A percentile compares a stretch with the other conserved stretches of the same genome.
phyloP scores from a whole-genome alignment of 2,888 invertebrate genomes.

The Tenthredo notha region DNA sequence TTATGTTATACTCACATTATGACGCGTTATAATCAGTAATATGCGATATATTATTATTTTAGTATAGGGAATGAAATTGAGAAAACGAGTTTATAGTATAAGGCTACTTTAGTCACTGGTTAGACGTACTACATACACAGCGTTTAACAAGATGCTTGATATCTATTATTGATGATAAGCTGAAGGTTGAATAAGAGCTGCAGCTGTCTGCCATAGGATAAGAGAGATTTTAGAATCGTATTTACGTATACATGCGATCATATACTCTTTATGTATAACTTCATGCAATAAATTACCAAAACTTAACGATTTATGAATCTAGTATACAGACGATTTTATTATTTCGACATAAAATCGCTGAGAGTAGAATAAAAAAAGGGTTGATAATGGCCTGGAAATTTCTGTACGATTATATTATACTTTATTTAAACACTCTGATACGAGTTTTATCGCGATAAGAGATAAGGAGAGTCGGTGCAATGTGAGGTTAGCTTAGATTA shows the following conservation, averaged over 20 bases:
- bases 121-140: not conserved
- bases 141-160: slow-evolving; percentile 15
- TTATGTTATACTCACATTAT: not conserved
- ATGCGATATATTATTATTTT: not conserved
- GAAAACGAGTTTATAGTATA: not conserved
- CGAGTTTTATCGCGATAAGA: slow-evolving; percentile 9
- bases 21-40: not conserved
- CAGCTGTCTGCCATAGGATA: slow-evolving; percentile 14
- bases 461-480: not conserved
- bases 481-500: slow-evolving; percentile 4
- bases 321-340: not conserved
- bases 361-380: not conserved
- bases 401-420: not conserved
- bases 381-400: not conserved
- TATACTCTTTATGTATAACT: not conserved
- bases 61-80: not conserved
- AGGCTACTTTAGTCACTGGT: slow-evolving; percentile 5
- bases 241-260: not conserved
- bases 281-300: not conserved
- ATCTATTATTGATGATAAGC: slow-evolving; percentile 39
- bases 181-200: slow-evolving; percentile 24
- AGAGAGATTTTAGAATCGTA: slow-evolving; percentile 5
- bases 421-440: not conserved
- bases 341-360: not conserved
- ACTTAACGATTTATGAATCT: not conserved